Evolutionary conservation across 2,888 invertebrate species (phyloP), one percentile per base, ranked within the genome.

Genomic region (Eupithecia abbreviata): DNA sequence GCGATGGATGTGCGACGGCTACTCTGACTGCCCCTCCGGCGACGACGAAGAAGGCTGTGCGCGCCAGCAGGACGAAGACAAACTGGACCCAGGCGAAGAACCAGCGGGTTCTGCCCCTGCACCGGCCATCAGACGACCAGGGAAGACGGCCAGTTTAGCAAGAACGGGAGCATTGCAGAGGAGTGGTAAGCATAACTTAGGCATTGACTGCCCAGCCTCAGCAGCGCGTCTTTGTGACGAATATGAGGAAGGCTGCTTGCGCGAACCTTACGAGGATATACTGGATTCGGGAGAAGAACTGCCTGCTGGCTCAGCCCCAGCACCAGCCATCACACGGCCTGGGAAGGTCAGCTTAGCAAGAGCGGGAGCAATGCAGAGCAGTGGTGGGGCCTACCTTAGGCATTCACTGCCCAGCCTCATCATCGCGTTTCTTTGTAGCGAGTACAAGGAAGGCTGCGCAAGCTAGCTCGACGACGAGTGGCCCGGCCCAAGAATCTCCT

Each of bases 1-100:
- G 71, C 89, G 91, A 4, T 95, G 95, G 95, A 79, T 93, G 30
- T 95, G 95, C 82, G 95, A 95, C 77, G 95, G 95, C 2, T 95
- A 94, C 85, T 84, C 89, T 0, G 95, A 95, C 86, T 95, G 95
- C 77, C 89, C 92, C 0, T 85, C 83, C 2, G 94, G 92, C 0
- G 94, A 94, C 62, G 95, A 95, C 79, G 95, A 95, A 81, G 86
- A 87, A 3, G 81, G 81, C 6, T 81, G 82, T 47, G 82, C 80
- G 58, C 80, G 79, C 47, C 79, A 80, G 18, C 71, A 79, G 4
- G 79, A 84, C 18, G 90, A 91, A 71, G 45, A 69, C 45, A 3
- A 10, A 62, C 30, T 62, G 69, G 47, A 45, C n/a, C 87, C 82
- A 5, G 93, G 91, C 0, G 94, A 94, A 79, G 92, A 93, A 81